Base-by-base conservation (phyloP, 2,113 vertebrate genomes). In the Promerops cafer region DNA sequence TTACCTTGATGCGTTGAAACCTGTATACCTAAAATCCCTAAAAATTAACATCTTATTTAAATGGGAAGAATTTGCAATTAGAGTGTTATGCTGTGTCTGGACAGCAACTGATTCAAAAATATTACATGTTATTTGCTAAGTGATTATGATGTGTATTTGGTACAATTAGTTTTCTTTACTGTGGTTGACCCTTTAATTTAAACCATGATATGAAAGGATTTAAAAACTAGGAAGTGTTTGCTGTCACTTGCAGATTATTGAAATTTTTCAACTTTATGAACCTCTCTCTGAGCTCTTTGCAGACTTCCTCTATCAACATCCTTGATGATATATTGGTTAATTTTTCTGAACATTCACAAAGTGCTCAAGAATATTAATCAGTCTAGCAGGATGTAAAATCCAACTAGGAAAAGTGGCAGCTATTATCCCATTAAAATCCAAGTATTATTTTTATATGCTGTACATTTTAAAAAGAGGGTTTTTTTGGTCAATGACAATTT, bases 401-500 rank as follows among this genome's bases (percentile, higher is more conserved):
- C 33, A 61, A 2, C 24, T 26, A 13, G 11, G 4, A 47, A 61
- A 68, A 13, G 14, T 83, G 24, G 12, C 10, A 5, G 18, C 7
- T 71, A 47, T 53, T 68, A 83, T 52, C 16, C 30, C 21, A 15
- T 33, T 54, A 63, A 74, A 85, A 82, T 76, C 5, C 15, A 81
- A 16, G 13, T 37, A 37, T 26, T 70, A 8, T 64, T 85, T 78
- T 69, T 57, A 37, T 78, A 70, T 78, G 6, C 17, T 60, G 6
- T 54, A 66, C 0, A 0, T 68, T 88, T 64, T 31, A 71, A 93
- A 84, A 93, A 15, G 5, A 4, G 17, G 1, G 1, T 0, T 5
- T 57, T 60, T 26, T 45, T 87, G 15, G 16, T 59, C 56, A 59
- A 5, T 47, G 21, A 37, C 1, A 54, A 21, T 57, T 68, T 85